Evolutionary conservation across 2,113 vertebrate genomes (phyloP).

Genomic region (Boleophthalmus pectinirostris): DNA sequence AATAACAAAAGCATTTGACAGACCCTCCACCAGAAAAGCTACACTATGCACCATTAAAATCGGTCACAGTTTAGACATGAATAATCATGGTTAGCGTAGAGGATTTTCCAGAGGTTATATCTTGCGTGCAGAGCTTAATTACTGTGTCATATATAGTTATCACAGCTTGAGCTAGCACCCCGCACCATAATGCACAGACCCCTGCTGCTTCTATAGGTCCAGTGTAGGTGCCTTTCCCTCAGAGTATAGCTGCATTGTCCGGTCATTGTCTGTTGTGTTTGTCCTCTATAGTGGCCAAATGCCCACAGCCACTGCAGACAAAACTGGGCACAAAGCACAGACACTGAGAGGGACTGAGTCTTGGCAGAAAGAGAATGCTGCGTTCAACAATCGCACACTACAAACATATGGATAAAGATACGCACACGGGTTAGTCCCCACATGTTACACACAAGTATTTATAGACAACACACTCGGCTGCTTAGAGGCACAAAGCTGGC

Average conservation of each 20-base stretch:
- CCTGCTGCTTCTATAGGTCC: constrained; percentile 43
- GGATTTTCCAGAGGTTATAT: neutral
- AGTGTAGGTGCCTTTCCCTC: constrained; percentile 40
- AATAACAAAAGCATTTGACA: too few relatives aligned
- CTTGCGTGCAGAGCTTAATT: neutral
- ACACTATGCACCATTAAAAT: too few relatives aligned
- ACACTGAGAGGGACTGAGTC: constrained; percentile 53
- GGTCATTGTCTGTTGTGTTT: constrained; percentile 63
- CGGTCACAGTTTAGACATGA: too few relatives aligned
- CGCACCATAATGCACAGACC: neutral
- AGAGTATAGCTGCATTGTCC: constrained; percentile 56
- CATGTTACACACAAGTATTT: constrained; percentile 12
- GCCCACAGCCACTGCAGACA: constrained; percentile 65
- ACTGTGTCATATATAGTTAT: neutral
- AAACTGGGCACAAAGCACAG: constrained; percentile 62
- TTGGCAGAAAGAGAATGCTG: constrained; percentile 51
- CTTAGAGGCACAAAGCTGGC: constrained; percentile 55
- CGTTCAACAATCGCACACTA: constrained; percentile 26
- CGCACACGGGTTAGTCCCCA: constrained; percentile 13
- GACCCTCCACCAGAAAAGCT: too few relatives aligned
- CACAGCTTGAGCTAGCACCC: neutral
- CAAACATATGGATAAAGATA: constrained; percentile 29
- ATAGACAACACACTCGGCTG: constrained; percentile 35
- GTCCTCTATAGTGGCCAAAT: constrained; percentile 62
- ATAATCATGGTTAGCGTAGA: neutral